Percentiles rank a stretch among this genome's conserved stretches.
These are phyloP conservation scores for Danio albolineatus DNA, from an alignment of 2,797 vertebrate genomes.

Conservation along the genomic window DNA sequence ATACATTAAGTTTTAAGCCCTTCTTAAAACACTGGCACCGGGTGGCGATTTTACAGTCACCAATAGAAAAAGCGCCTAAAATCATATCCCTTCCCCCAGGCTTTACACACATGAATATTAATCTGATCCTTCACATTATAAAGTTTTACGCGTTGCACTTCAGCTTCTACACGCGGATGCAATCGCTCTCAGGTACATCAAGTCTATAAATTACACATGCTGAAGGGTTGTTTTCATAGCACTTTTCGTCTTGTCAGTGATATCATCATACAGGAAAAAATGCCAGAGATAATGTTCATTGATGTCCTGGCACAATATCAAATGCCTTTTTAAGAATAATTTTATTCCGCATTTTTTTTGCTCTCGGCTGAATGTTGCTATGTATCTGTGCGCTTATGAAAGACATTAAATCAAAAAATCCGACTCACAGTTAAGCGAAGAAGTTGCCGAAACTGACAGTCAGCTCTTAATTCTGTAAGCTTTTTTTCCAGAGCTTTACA, in stretches of 20 bases:
- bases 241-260: conserved; percentile 30
- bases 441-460: conserved; percentile 25
- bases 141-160: conserved; percentile 25
- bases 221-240: conserved; percentile 28
- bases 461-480: background rate
- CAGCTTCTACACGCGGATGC: conserved; percentile 24
- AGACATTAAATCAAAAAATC: conserved; percentile 10
- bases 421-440: conserved; percentile 14
- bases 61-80: conserved; percentile 31
- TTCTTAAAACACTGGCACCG: conserved; percentile 24
- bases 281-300: background rate
- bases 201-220: conserved; percentile 28
- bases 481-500: conserved; percentile 29
- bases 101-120: conserved; percentile 42
- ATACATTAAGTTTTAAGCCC: conserved; percentile 8
- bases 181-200: conserved; percentile 30
- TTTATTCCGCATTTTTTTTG: background rate
- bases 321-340: background rate
- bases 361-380: background rate
- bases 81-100: conserved; percentile 32
- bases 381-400: background rate
- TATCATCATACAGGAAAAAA: conserved; percentile 13
- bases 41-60: conserved; percentile 40
- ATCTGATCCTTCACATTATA: conserved; percentile 26
- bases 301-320: background rate